Evolutionary conservation across 1,140 invertebrate species (phyloP).

Genomic region (Rhopalosiphum padi): DNA sequence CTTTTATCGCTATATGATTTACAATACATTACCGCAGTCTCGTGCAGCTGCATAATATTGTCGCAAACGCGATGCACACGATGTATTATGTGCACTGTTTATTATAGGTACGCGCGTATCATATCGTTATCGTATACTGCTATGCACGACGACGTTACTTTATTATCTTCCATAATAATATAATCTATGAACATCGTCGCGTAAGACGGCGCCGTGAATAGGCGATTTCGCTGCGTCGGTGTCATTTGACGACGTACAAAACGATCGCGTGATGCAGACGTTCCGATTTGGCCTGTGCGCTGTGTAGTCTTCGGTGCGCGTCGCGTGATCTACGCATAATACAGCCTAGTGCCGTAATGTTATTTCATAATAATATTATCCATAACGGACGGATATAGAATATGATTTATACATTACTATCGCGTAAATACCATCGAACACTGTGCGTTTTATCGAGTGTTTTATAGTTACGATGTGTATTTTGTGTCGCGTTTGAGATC

Average conservation of each 20-base stretch:
- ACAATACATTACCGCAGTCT: background rate
- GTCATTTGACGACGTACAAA: background rate
- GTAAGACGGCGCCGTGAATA: constrained; percentile 16
- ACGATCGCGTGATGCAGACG: background rate
- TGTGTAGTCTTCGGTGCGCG: background rate
- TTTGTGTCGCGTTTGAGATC: background rate
- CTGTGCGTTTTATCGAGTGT: too few species aligned
- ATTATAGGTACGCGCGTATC: background rate
- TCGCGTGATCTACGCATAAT: background rate
- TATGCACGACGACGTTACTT: background rate
- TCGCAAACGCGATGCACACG: background rate
- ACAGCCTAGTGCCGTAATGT: background rate
- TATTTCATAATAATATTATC: background rate
- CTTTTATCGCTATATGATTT: too few species aligned
- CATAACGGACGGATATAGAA: background rate
- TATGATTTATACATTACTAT: background rate
- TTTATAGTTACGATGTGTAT: background rate
- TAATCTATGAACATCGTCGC: background rate
- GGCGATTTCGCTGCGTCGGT: constrained; percentile 17
- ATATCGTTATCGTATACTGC: background rate
- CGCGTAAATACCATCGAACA: background rate
- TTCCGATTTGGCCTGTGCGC: too few species aligned
- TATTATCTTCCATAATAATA: background rate
- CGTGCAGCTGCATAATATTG: background rate
- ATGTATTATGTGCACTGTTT: background rate